Evolutionary conservation across 2,797 vertebrate genomes (phyloP).

Genomic region (Toxotes lorentzi): DNA sequence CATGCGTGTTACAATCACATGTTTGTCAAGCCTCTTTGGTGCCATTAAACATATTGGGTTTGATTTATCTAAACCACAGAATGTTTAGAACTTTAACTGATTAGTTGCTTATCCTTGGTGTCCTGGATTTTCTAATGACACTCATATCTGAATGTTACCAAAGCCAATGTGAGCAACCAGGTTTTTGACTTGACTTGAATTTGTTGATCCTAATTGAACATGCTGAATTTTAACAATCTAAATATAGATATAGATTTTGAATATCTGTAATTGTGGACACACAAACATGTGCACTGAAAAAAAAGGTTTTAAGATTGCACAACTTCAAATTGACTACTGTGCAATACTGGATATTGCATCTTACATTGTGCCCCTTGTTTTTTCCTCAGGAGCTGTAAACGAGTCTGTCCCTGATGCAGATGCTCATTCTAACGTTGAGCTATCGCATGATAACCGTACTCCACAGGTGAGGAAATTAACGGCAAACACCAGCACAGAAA

Average conservation of each 20-base stretch:
- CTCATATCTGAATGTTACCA: not conserved
- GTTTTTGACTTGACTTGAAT: not conserved
- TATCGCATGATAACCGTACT: not conserved
- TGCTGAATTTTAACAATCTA: not conserved
- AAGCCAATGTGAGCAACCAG: not conserved
- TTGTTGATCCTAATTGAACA: not conserved
- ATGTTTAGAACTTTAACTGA: not conserved
- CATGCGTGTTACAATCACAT: not conserved
- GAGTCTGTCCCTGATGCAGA: constrained; percentile 42
- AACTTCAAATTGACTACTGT: too few relatives aligned
- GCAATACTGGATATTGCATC: not conserved
- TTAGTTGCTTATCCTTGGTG: not conserved
- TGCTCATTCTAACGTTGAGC: constrained; percentile 26
- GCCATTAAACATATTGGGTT: not conserved
- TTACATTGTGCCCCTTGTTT: not conserved
- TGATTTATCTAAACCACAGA: not conserved
- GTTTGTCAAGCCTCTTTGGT: not conserved
- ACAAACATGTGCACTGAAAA: too few relatives aligned
- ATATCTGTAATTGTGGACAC: too few relatives aligned
- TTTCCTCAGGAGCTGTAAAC: constrained; percentile 49
- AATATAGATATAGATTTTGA: too few relatives aligned
- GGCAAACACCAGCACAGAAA: not conserved
- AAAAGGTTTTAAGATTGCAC: too few relatives aligned
- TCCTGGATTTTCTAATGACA: not conserved
- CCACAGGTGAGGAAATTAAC: constrained; percentile 60